Evolutionary conservation across 2,113 vertebrate species (phyloP).

Genomic region (Spheniscus mendiculus): DNA sequence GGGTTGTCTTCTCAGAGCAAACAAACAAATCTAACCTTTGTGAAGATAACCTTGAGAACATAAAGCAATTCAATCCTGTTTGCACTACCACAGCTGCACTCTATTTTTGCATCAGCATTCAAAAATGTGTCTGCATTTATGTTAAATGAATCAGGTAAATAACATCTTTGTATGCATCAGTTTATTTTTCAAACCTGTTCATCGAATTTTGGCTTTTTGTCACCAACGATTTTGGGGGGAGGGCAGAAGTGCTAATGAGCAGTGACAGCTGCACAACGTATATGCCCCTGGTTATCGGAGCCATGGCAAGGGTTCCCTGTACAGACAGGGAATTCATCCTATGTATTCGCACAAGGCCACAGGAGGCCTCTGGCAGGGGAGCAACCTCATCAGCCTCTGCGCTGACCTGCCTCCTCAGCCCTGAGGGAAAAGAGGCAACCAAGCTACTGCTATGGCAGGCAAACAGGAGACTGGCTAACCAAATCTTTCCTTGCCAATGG

Average conservation of each 20-base stretch:
- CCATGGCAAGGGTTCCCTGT: not conserved
- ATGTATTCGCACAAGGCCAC: rapidly evolving
- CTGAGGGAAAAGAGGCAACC: not conserved
- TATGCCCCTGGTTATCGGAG: rapidly evolving
- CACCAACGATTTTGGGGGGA: not conserved
- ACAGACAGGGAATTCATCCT: not conserved
- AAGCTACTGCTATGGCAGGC: too few species aligned
- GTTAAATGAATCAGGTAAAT: not conserved
- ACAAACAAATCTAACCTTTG: not conserved
- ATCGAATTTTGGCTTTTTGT: not conserved
- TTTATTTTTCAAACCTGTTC: not conserved
- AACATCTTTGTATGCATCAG: not conserved
- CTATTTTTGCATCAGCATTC: not conserved
- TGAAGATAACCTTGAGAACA: not conserved
- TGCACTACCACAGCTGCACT: not conserved
- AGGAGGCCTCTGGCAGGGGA: not conserved
- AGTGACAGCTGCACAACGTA: rapidly evolving
- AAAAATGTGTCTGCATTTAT: not conserved
- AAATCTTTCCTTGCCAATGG: not conserved
- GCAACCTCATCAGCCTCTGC: rapidly evolving
- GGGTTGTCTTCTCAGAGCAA: not conserved
- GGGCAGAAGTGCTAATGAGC: not conserved
- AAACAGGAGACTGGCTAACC: not conserved
- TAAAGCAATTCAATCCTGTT: not conserved
- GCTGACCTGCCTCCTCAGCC: not conserved